These are phyloP conservation scores for Chelonia mydas DNA, from an alignment of 2,797 vertebrate genomes.

Conservation along the genomic window DNA sequence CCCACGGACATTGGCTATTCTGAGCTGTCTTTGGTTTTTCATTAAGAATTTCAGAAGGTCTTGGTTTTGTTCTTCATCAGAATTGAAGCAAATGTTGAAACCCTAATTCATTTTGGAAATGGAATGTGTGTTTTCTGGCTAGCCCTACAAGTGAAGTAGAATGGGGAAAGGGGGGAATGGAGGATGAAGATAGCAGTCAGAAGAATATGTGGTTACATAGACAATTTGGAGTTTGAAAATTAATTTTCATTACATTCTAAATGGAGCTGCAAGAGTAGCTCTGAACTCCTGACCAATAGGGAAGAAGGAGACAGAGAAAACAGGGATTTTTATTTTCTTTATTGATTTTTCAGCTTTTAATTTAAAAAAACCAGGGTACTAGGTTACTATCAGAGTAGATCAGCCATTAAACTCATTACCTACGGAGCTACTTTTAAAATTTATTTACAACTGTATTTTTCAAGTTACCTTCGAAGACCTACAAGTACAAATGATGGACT, in stretches of 20 bases:
- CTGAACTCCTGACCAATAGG: not conserved
- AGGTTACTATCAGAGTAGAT: not conserved
- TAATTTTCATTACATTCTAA: not conserved
- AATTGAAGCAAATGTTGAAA: no score
- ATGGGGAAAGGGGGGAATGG: fast-evolving
- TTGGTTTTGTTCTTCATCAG: no score
- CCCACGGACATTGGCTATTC: no score
- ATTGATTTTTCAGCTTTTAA: not conserved
- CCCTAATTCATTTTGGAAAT: no score
- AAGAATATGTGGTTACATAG: fast-evolving
- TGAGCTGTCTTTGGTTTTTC: no score
- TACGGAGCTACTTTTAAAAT: not conserved
- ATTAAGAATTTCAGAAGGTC: no score
- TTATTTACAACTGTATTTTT: not conserved
- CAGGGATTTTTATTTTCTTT: not conserved
- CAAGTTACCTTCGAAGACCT: not conserved
- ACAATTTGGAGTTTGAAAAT: not conserved
- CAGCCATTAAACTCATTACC: not conserved
- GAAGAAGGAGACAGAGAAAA: not conserved
- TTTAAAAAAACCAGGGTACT: not conserved
- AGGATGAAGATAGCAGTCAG: not conserved
- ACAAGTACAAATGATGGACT: not conserved
- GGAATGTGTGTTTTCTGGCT: no score
- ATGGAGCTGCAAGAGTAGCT: not conserved
- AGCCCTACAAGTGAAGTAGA: not conserved